Percentiles rank a stretch among this genome's conserved stretches.
phyloP scores from a whole-genome alignment of 2,797 vertebrate genomes.

The Pteropus rufus region DNA sequence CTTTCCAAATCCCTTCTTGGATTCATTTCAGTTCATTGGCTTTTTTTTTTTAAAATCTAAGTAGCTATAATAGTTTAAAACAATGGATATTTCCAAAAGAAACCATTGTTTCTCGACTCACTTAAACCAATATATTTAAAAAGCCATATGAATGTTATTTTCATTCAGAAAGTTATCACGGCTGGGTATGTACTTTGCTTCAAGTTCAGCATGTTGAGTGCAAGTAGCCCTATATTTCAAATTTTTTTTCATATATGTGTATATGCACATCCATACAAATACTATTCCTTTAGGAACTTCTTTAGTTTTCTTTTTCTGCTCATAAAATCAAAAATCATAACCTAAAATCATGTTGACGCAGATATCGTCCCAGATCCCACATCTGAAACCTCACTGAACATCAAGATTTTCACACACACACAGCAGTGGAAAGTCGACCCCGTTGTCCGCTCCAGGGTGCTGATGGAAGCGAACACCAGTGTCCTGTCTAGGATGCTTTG shows the following conservation, averaged over 20 bases:
- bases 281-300: background rate
- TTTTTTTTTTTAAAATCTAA: background rate
- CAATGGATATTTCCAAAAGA: constrained; percentile 22
- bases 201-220: background rate
- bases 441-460: background rate
- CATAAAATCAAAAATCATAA: background rate
- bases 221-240: background rate
- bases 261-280: background rate
- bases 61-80: background rate
- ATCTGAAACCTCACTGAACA: background rate
- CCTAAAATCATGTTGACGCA: background rate
- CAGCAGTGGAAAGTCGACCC: background rate
- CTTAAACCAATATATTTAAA: background rate
- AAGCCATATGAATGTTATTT: constrained; percentile 1
- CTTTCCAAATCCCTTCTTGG: background rate
- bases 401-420: background rate
- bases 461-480: background rate
- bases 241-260: background rate
- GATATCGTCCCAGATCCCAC: background rate
- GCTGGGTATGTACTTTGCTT: background rate
- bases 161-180: constrained; percentile 6
- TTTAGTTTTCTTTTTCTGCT: constrained; percentile 3
- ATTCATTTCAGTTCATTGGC: background rate
- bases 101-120: background rate
- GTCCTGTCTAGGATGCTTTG: background rate